These are phyloP conservation scores for Drosophila pseudoobscura DNA, from an alignment of 1,140 invertebrate genomes.

Conservation along the genomic window DNA sequence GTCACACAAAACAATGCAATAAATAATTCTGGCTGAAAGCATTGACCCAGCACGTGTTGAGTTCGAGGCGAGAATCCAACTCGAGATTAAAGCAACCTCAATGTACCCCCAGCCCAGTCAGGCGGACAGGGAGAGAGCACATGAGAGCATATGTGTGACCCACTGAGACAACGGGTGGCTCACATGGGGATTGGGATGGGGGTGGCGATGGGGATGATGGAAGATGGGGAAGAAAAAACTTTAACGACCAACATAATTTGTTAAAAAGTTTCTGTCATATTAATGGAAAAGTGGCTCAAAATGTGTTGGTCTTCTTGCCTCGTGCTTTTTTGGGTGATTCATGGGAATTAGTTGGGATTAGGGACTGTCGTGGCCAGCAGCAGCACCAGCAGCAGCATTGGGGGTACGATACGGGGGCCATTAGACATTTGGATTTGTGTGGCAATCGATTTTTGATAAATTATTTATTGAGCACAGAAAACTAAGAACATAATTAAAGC, in stretches of 20 bases:
- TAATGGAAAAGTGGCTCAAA: conserved; percentile 74
- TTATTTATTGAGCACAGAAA: conserved; percentile 65
- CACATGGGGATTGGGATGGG: too few species aligned
- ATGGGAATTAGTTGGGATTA: conserved; percentile 75
- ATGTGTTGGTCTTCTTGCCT: conserved; percentile 17
- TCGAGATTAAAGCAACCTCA: conserved; percentile 34
- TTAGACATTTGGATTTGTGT: conserved; percentile 58
- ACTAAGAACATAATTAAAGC: conserved; percentile 66
- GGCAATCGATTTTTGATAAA: conserved; percentile 77
- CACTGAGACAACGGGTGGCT: conserved; percentile 8
- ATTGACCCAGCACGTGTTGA: conserved; percentile 58
- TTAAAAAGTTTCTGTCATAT: conserved; percentile 76
- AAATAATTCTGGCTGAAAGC: conserved; percentile 61
- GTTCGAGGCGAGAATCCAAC: conserved; percentile 7
- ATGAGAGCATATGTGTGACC: conserved; percentile 40
- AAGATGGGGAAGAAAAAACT: conserved; percentile 25
- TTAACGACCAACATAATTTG: conserved; percentile 72
- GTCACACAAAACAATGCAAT: conserved; percentile 51
- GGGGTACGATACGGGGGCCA: conserved; percentile 36
- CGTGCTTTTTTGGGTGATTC: conserved; percentile 51
- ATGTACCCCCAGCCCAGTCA: background rate
- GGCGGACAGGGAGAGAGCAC: background rate
- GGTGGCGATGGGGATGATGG: too few species aligned
- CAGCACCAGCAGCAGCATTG: background rate
- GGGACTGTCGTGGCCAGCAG: conserved; percentile 32